A percentile compares a stretch with the other conserved stretches of the same genome.
Conservation (phyloP, 2,888 invertebrate genomes). For the Disparrhopalites patrizii region DNA sequence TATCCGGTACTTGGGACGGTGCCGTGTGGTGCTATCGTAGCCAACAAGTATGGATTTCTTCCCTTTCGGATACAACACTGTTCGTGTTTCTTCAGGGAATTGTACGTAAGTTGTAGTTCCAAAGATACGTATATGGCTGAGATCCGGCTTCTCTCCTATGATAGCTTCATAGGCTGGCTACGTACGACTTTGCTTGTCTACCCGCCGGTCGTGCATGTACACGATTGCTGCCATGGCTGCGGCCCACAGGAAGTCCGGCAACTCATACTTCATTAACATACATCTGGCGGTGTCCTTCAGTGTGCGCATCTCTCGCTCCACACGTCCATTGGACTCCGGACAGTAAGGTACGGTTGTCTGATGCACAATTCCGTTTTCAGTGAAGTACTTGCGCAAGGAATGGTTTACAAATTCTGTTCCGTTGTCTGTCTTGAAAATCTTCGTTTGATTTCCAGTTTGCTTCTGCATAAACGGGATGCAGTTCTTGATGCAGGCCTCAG, state of each 20-base stretch:
- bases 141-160: slow-evolving; percentile 38
- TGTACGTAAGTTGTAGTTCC: slow-evolving; percentile 42
- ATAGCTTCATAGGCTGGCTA: slow-evolving; percentile 46
- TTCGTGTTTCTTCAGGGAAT: background rate
- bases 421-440: slow-evolving; percentile 1
- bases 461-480: background rate
- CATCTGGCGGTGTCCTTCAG: slow-evolving; percentile 27
- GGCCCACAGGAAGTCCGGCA: slow-evolving; percentile 50
- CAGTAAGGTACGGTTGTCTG: background rate
- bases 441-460: slow-evolving; percentile 3
- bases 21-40: background rate
- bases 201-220: slow-evolving; percentile 48
- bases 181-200: slow-evolving; percentile 30
- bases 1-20: slow-evolving; percentile 2
- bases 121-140: slow-evolving; percentile 42
- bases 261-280: slow-evolving; percentile 45
- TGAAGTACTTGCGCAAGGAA: background rate
- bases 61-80: slow-evolving; percentile 4
- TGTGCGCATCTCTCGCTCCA: slow-evolving; percentile 50
- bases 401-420: background rate
- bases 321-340: slow-evolving; percentile 49
- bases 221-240: slow-evolving; percentile 51
- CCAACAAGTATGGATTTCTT: slow-evolving; percentile 12
- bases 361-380: background rate
- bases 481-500: background rate